phyloP scores from a whole-genome alignment of 2,888 invertebrate genomes.

The Lathronympha strigana region DNA sequence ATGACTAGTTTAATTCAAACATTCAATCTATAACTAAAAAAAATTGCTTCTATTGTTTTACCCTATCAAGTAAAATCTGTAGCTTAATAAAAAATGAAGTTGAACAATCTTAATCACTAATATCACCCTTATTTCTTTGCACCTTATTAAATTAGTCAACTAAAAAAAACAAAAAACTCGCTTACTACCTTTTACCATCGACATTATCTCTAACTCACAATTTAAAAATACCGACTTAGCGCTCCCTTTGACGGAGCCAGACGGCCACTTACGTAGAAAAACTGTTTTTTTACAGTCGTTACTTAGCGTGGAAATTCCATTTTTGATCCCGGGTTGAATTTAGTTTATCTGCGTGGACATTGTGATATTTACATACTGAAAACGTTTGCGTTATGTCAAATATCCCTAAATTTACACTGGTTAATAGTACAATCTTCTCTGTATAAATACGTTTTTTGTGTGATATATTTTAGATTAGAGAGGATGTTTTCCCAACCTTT shows the following conservation, averaged over 20 bases:
- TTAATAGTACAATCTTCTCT: too few species aligned
- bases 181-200: slow-evolving; percentile 39
- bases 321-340: slow-evolving; percentile 27
- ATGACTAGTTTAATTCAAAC: too few species aligned
- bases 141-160: not conserved
- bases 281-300: slow-evolving; percentile 57
- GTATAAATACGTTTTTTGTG: too few species aligned
- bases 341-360: slow-evolving; percentile 10
- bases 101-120: too few species aligned
- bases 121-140: not conserved
- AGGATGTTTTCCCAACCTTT: too few species aligned
- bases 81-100: too few species aligned
- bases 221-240: slow-evolving; percentile 53
- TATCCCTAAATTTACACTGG: too few species aligned
- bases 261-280: slow-evolving; percentile 71
- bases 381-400: not conserved
- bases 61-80: too few species aligned
- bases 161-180: slow-evolving; percentile 17
- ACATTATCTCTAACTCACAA: slow-evolving; percentile 59
- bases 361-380: slow-evolving; percentile 11
- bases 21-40: too few species aligned
- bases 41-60: too few species aligned
- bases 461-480: too few species aligned
- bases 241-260: slow-evolving; percentile 70
- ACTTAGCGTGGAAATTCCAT: slow-evolving; percentile 37